Base-by-base conservation (phyloP, 2,113 vertebrate species). In the Xiphophorus maculatus region DNA sequence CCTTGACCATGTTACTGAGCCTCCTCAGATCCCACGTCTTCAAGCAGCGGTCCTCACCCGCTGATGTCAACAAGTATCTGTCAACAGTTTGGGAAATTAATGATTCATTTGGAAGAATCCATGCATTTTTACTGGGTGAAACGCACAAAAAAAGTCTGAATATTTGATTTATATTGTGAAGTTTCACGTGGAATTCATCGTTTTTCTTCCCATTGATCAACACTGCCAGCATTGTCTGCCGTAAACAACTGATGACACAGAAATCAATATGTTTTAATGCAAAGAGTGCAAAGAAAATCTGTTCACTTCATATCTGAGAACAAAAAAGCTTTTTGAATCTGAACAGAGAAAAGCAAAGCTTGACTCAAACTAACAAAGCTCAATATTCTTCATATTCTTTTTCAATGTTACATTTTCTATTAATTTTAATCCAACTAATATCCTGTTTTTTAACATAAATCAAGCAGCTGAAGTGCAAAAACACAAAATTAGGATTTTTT, bases 1-100 rank as follows among this genome's bases (percentile, higher is more conserved):
- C 91, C 29, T 94, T 95, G 87, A 97, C 78, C 40, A 97, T 97
- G 62, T 95, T 87, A 0, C 94, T 92, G 33, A 93, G 94, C 71
- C 95, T 94, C 28, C 94, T 94, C 84, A 99, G 87, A 48, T 99
- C 96, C 98, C 98, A 99, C 69, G 96, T 95, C 91, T 98, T 99
- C 85, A 97, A 90, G 77, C 94, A 95, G 40, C 98, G 96, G 72
- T 99, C 98, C 0, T 95, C 97, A 29, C 97, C 96, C 0, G 96
- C 95, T 0, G 98, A 97, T 79, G 94, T 96, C 90, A 99, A 77
- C 87, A 99, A 94, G 82, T 96, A 81, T 79, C 97, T 99, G 76
- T 33, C 17, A 60, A n/a, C 51, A 58, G 51, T 58, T 58, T n/a
- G 25, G 51, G 22, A 58, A 58, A 58, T 54, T 1, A 54, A 19